Evolutionary conservation across 2,888 invertebrate species (phyloP), one percentile per base, ranked within the genome.

Genomic region (Synergus japonicus): DNA sequence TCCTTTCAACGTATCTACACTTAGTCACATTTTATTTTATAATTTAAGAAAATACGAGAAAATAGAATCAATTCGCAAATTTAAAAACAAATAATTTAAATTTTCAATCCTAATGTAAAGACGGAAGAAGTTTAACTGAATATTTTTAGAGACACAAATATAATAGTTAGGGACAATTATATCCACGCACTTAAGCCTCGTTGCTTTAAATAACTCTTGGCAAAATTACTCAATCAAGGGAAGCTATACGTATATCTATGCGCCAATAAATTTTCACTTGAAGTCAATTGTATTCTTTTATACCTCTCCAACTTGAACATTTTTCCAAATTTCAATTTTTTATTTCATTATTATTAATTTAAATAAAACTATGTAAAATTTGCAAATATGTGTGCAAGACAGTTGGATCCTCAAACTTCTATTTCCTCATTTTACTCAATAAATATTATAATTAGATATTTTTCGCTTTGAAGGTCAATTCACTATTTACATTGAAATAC

Each of bases 141-240:
- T 54, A 73, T 73, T 73, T 73, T 73, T 29, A 37, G 73, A 54
- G 54, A 54, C 73, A 73, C 73, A 73, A 54, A 73, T 49, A 73
- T 73, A 73, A 69, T 69, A 73, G 54, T 73, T 73, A 54, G 54
- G 37, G 73, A 49, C 54, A 73, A 73, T 54, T 73, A 73, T 73
- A 73, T 73, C 73, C 15, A 37, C 49, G 29, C 73, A 54, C 73
- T 73, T 54, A 54, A 54, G 49, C 73, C 73, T 73, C 37, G 73
- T 73, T 54, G 54, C 73, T 73, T 49, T 73, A 73, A 73, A 73
- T 73, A 73, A 12, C 10, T 29, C 54, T 54, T n/a, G 69, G 13
- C 49, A 12, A 73, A 73, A 54, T 73, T 54, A 37, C 49, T 37
- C 54, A 73, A 73, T 73, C 73, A 73, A 73, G 73, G 37, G 54